Conservation (phyloP, 2,797 vertebrate species). For the Artibeus jamaicensis region DNA sequence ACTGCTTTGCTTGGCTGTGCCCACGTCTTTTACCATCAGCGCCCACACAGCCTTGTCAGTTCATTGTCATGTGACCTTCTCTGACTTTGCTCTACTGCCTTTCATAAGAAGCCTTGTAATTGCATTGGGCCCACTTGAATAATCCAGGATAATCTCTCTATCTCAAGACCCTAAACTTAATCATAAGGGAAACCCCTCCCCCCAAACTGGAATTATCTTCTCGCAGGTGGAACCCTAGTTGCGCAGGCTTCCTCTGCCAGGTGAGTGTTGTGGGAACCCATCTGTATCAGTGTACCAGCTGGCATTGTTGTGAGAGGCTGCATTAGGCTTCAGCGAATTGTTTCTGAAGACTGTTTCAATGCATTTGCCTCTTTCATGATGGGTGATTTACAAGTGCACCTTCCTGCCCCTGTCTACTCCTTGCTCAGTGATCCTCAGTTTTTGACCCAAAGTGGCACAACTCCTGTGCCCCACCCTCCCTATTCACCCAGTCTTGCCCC, state of each 20-base stretch:
- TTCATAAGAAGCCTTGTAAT: background rate
- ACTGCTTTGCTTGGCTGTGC: no score
- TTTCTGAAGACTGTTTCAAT: background rate
- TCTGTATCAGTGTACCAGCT: background rate
- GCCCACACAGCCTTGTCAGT: background rate
- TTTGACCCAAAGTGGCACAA: background rate
- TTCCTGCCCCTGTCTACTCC: background rate
- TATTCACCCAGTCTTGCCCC: background rate
- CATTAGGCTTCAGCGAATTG: background rate
- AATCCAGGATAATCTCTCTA: background rate
- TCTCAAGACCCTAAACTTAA: background rate
- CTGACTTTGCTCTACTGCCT: background rate
- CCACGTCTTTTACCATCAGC: background rate
- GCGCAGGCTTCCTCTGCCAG: background rate
- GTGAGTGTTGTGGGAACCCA: background rate
- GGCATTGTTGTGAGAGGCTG: background rate
- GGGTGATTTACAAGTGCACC: background rate
- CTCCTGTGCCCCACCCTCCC: background rate
- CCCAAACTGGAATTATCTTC: background rate
- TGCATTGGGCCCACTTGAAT: no score
- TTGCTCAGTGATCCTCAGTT: background rate
- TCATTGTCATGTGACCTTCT: background rate
- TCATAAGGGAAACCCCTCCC: background rate
- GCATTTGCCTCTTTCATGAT: background rate
- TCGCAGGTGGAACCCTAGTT: background rate